These are phyloP conservation scores for Drosophila chauvacae DNA, from an alignment of 1,140 invertebrate genomes.

Conservation along the genomic window DNA sequence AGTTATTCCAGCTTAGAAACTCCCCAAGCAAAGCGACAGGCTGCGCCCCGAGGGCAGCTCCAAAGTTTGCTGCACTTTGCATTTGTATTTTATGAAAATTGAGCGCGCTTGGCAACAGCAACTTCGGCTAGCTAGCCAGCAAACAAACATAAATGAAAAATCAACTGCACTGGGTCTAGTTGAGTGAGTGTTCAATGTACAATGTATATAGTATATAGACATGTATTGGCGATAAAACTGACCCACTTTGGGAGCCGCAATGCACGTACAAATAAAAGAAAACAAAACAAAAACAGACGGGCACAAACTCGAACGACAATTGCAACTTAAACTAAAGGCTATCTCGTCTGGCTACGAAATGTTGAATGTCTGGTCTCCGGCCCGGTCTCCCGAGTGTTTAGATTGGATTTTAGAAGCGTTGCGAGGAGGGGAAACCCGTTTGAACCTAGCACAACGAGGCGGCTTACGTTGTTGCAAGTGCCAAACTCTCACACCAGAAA, in stretches of 20 bases:
- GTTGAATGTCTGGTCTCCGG: constrained; percentile 40
- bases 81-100: constrained; percentile 47
- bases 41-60: constrained; percentile 4
- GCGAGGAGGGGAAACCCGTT: constrained; percentile 25
- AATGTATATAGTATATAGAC: constrained; percentile 8
- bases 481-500: constrained; percentile 18
- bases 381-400: constrained; percentile 19
- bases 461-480: constrained; percentile 18
- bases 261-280: constrained; percentile 43
- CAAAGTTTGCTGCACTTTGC: constrained; percentile 27
- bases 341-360: constrained; percentile 41
- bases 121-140: background rate
- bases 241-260: constrained; percentile 65
- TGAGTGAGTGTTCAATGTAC: constrained; percentile 16
- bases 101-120: constrained; percentile 69
- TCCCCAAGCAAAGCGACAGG: background rate
- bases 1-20: background rate
- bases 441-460: constrained; percentile 30
- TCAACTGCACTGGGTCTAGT: constrained; percentile 43
- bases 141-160: constrained; percentile 33
- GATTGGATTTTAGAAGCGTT: constrained; percentile 6
- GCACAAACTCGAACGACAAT: constrained; percentile 47
- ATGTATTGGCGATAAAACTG: constrained; percentile 72
- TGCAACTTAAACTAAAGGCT: constrained; percentile 58
- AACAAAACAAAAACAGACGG: constrained; percentile 7